phyloP scores from a whole-genome alignment of 2,888 invertebrate species.

The Phaonia tiefii region DNA sequence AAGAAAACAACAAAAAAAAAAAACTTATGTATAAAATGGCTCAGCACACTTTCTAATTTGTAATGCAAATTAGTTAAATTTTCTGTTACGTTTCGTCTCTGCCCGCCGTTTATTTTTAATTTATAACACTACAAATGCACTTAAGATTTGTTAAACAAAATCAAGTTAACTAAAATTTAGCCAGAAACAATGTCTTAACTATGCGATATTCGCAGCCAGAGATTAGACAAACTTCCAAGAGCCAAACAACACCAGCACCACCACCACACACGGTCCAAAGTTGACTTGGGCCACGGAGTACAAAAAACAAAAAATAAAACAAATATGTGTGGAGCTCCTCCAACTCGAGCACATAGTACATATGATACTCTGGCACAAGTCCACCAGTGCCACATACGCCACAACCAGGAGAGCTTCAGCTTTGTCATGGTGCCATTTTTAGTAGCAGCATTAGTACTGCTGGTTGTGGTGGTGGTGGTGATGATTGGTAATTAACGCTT shows the following conservation, averaged over 20 bases:
- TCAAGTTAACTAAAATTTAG: slow-evolving; percentile 26
- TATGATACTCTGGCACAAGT: slow-evolving; percentile 49
- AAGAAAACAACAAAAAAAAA: too few species aligned
- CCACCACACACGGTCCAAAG: background rate
- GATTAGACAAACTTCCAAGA: slow-evolving; percentile 45
- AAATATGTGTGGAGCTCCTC: slow-evolving; percentile 35
- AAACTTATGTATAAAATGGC: too few species aligned
- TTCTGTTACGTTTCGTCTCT: slow-evolving; percentile 24
- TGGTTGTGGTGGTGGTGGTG: slow-evolving; percentile 21
- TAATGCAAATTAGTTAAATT: slow-evolving; percentile 65
- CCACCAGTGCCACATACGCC: background rate
- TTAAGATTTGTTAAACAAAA: slow-evolving; percentile 48
- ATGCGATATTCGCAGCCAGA: slow-evolving; percentile 54
- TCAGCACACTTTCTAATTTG: slow-evolving; percentile 65
- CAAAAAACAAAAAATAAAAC: slow-evolving; percentile 22
- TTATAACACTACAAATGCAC: slow-evolving; percentile 27
- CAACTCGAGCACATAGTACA: slow-evolving; percentile 43
- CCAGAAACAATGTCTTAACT: slow-evolving; percentile 56
- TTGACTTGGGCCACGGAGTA: slow-evolving; percentile 18
- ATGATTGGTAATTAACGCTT: slow-evolving; percentile 65
- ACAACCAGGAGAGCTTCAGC: background rate
- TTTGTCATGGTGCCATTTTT: slow-evolving; percentile 28
- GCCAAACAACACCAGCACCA: slow-evolving; percentile 15
- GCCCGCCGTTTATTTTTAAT: slow-evolving; percentile 32
- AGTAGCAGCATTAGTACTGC: background rate